A percentile compares a stretch with the other conserved stretches of the same genome.
Conservation (phyloP, 2,888 invertebrate species). For the Blastobasis adustella region DNA sequence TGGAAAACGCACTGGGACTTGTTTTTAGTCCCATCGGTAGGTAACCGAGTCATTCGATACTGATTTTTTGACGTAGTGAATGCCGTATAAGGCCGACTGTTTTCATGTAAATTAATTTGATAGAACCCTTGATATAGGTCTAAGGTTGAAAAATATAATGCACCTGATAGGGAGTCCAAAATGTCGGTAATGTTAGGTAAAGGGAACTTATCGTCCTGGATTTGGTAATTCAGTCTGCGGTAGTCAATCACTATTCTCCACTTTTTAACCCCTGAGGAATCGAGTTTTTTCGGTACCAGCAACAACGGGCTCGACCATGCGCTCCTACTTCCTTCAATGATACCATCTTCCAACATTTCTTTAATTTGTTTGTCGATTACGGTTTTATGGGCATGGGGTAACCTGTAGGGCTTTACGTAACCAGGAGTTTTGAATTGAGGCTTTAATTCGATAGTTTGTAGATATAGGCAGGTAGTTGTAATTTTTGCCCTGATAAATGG, state of each 20-base stretch:
- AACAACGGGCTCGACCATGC: not conserved
- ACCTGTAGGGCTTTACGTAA: too few relatives aligned
- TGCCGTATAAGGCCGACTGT: slow-evolving; percentile 2
- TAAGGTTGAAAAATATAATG: not conserved
- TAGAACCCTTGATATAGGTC: not conserved
- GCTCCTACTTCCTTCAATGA: too few relatives aligned
- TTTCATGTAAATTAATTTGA: not conserved
- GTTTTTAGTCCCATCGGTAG: slow-evolving; percentile 11
- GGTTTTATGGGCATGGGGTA: too few relatives aligned
- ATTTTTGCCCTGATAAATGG: too few relatives aligned
- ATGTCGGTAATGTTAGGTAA: not conserved
- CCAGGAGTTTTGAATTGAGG: too few relatives aligned
- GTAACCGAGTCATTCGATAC: slow-evolving; percentile 2
- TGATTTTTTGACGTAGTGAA: not conserved
- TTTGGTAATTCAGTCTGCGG: not conserved
- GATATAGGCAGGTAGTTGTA: too few relatives aligned
- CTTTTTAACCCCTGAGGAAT: not conserved
- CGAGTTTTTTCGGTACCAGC: not conserved
- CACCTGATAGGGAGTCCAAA: not conserved
- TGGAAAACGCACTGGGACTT: slow-evolving; percentile 6
- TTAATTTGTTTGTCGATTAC: too few relatives aligned
- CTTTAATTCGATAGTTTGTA: too few relatives aligned
- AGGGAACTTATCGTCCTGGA: not conserved
- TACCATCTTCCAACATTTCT: too few relatives aligned
- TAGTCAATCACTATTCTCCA: not conserved